A percentile compares a stretch with the other conserved stretches of the same genome.
These are phyloP conservation scores for Nycticryphes semicollaris DNA, from an alignment of 2,113 vertebrate species.

Conservation along the genomic window DNA sequence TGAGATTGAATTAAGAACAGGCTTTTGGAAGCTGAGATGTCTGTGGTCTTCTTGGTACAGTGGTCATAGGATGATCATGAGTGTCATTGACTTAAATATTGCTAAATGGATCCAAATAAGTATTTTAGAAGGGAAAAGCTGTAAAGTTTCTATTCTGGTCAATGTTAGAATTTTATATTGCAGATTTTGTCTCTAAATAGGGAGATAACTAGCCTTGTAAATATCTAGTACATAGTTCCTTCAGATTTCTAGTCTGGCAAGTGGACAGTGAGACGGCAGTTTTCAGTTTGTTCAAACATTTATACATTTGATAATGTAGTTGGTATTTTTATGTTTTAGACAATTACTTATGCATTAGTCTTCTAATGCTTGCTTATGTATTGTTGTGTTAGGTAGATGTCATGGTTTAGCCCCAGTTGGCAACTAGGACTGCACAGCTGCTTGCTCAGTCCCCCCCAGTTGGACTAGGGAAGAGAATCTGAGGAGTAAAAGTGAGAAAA, in stretches of 20 bases:
- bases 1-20: background rate
- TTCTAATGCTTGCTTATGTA: background rate
- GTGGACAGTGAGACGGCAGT: background rate
- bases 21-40: background rate
- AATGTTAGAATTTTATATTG: background rate
- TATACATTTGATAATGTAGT: background rate
- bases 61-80: background rate
- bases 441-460: background rate
- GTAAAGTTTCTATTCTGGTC: background rate
- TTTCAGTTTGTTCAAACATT: background rate
- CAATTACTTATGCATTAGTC: background rate
- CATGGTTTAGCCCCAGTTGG: background rate
- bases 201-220: background rate
- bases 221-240: background rate
- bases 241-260: background rate
- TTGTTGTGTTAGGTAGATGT: background rate
- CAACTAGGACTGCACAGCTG: background rate
- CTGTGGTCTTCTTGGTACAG: background rate
- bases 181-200: background rate
- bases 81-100: background rate
- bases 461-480: background rate
- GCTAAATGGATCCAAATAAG: background rate
- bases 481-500: background rate
- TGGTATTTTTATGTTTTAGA: background rate
- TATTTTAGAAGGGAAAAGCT: background rate